Evolutionary conservation across 2,888 invertebrate genomes (phyloP).

Genomic region (Cerastoderma edule): DNA sequence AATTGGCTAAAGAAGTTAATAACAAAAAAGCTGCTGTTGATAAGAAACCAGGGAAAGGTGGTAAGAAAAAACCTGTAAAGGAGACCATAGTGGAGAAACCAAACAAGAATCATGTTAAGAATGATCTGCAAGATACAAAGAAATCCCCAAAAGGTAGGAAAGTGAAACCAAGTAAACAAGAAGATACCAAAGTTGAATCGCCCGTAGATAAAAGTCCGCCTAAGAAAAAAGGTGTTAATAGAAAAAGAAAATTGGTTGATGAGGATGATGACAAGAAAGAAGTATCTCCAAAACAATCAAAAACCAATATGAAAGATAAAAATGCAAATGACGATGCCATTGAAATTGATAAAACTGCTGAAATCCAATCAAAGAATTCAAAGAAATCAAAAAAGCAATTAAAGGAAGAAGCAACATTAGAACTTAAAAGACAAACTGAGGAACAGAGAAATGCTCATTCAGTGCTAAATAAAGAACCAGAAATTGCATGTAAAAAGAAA

Average conservation of each 20-base stretch:
- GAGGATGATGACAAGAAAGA: slow-evolving; percentile 23
- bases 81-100: slow-evolving; percentile 11
- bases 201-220: slow-evolving; percentile 7
- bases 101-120: slow-evolving; percentile 23
- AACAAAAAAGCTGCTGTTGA: slow-evolving; percentile 26
- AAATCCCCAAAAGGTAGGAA: slow-evolving; percentile 32
- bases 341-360: slow-evolving; percentile 22
- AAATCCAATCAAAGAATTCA: slow-evolving; percentile 39
- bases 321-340: neutral
- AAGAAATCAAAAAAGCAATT: slow-evolving; percentile 46
- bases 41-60: slow-evolving; percentile 31
- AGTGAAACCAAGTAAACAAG: slow-evolving; percentile 4
- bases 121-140: slow-evolving; percentile 19
- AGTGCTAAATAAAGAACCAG: slow-evolving; percentile 9
- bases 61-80: slow-evolving; percentile 16
- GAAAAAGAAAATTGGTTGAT: slow-evolving; percentile 15
- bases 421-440: slow-evolving; percentile 53
- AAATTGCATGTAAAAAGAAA: slow-evolving; percentile 34
- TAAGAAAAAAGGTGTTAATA: slow-evolving; percentile 12
- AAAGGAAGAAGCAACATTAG: slow-evolving; percentile 44
- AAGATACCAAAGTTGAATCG: slow-evolving; percentile 22
- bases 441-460: slow-evolving; percentile 54
- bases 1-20: slow-evolving; percentile 15
- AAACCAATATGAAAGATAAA: slow-evolving; percentile 34
- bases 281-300: slow-evolving; percentile 19